Base-by-base conservation (phyloP, 2,888 invertebrate genomes). In the Tribolium freemani region DNA sequence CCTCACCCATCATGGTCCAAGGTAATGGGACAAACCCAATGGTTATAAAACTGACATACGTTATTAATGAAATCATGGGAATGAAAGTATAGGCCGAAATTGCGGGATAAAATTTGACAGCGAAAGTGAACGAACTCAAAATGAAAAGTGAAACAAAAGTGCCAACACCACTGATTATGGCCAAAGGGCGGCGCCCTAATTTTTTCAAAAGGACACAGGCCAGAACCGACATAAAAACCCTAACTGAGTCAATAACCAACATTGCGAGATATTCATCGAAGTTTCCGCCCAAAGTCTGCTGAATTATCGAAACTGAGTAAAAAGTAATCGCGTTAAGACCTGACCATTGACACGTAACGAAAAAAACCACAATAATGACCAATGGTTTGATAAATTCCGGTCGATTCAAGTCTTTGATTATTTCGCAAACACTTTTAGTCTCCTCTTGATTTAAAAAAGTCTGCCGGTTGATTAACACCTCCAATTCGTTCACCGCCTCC, bases 1-100 rank as follows among this genome's bases (percentile, higher is more conserved):
- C 87, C 84, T 94, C 94, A 0, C 93, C 93, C 76, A 92, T 91
- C 90, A 94, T 90, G 30, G 92, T 90, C 91, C 93, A 94, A 0
- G 93, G 93, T 58, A 94, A 81, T 0, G 93, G 92, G 6, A 91
- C 88, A 13, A 91, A 81, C 0, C 93, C 92, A 61, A 91, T 87
- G 0, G 90, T 88, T 56, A 91, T 88, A 61, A 90, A 90, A 50
- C 88, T 87, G 8, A 91, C 90, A 78, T 92, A 92, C 1, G 87
- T 81, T 83, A 91, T 82, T 60, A 91, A 81, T 82, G 89, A 87
- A 75, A 88, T 81, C 76, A 91, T 60, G 3, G 80, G 77, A 5
- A 81, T 66, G 45, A 74, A 76, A 16, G 73, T 72, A 13, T 70
- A 69, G n/a, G 63, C 79, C 5, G 61, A 58, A 21, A 61, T 61